Conservation (phyloP, 2,113 vertebrate genomes). For the Clarias magur region DNA sequence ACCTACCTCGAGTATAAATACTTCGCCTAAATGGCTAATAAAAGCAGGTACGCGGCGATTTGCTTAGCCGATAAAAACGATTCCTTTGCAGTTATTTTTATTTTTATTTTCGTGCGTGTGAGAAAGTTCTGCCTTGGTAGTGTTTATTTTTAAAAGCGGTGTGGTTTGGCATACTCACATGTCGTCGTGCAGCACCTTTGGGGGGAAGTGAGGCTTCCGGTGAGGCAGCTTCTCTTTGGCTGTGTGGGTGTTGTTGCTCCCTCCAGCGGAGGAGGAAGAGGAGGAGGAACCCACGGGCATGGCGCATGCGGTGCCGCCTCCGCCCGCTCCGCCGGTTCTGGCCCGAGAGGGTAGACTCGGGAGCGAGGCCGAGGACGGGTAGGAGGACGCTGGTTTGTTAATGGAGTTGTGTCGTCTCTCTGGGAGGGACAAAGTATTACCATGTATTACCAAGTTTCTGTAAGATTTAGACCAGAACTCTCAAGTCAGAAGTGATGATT, state of each 20-base stretch:
- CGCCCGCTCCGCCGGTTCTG: constrained; percentile 59
- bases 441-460: background rate
- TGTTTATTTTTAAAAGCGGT: background rate
- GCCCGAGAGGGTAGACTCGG: constrained; percentile 78
- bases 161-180: constrained; percentile 78
- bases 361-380: constrained; percentile 75
- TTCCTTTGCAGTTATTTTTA: background rate
- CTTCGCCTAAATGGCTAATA: background rate
- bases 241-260: constrained; percentile 75
- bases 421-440: constrained; percentile 46
- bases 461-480: background rate
- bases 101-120: too few relatives aligned
- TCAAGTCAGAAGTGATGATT: background rate
- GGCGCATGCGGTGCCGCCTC: constrained; percentile 72
- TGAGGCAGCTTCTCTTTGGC: constrained; percentile 97
- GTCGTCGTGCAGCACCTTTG: constrained; percentile 85
- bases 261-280: constrained; percentile 66
- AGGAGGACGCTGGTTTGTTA: constrained; percentile 81
- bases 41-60: background rate
- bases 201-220: constrained; percentile 84
- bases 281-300: constrained; percentile 77
- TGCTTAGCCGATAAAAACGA: background rate
- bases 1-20: background rate
- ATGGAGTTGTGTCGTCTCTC: constrained; percentile 97
- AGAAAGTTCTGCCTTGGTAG: background rate